phyloP scores from a whole-genome alignment of 37 sponge, comb jelly and placozoan genomes.

The Chondrilla cf. caribensis region DNA sequence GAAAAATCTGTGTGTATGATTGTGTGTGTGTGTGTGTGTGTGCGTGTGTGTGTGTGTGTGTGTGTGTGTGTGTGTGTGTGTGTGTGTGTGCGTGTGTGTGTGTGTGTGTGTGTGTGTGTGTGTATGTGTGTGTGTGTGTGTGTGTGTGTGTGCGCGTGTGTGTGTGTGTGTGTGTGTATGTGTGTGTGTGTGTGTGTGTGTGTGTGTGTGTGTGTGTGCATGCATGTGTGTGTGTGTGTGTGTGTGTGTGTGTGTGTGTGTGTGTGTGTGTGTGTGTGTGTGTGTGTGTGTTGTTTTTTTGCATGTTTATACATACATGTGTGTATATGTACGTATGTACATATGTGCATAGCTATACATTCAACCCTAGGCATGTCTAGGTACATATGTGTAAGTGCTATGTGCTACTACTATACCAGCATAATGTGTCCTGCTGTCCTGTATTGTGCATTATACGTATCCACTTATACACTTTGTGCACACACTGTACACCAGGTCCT shows the following conservation, averaged over 20 bases:
- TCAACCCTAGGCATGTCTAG: no score
- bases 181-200: slow-evolving; percentile 24
- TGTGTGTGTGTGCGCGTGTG: background rate
- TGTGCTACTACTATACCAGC: no score
- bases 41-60: background rate
- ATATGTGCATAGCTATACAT: no score
- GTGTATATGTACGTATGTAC: background rate
- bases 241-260: slow-evolving; percentile 8
- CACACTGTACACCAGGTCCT: no score
- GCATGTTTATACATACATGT: background rate
- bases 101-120: background rate
- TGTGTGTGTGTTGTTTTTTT: background rate
- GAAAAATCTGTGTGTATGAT: slow-evolving; percentile 24
- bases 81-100: slow-evolving; percentile 13
- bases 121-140: background rate
- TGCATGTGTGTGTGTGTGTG: slow-evolving; percentile 4
- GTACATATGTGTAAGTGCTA: no score
- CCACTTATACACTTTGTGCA: no score
- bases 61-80: background rate
- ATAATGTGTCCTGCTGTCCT: no score
- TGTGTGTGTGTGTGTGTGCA: slow-evolving; percentile 7
- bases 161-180: slow-evolving; percentile 4
- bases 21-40: background rate
- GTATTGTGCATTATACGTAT: no score
- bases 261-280: background rate